A percentile compares a stretch with the other conserved stretches of the same genome.
These are phyloP conservation scores for Drosophila neocordata DNA, from an alignment of 1,140 invertebrate genomes.

Conservation along the genomic window DNA sequence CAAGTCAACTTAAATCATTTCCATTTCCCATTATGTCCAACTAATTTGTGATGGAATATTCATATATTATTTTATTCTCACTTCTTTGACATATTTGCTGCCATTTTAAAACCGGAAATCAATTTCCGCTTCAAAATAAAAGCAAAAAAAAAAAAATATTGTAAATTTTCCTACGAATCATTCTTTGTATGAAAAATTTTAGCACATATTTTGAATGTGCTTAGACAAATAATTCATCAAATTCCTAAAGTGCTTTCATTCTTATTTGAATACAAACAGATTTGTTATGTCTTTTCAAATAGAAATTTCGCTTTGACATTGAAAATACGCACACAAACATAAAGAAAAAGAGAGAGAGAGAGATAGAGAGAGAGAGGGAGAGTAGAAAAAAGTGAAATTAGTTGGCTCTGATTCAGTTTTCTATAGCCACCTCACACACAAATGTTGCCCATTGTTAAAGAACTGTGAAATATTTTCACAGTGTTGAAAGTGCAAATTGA, in stretches of 20 bases:
- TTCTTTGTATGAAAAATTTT: neutral
- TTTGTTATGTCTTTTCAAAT: neutral
- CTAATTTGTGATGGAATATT: too few species aligned
- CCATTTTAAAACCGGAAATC: too few species aligned
- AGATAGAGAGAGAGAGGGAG: neutral
- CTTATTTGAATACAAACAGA: conserved; percentile 1
- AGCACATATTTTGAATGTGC: neutral
- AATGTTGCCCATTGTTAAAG: conserved; percentile 10
- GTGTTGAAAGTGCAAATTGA: conserved; percentile 47
- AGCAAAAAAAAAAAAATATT: neutral
- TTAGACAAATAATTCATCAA: neutral
- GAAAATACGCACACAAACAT: neutral
- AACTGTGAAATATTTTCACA: conserved; percentile 1
- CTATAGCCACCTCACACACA: neutral
- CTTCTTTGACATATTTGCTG: too few species aligned
- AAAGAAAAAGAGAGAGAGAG: neutral
- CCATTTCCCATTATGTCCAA: too few species aligned
- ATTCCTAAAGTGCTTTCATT: neutral
- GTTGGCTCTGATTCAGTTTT: neutral
- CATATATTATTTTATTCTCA: too few species aligned
- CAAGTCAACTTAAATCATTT: too few species aligned
- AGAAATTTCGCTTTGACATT: conserved; percentile 12
- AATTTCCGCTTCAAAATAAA: too few species aligned
- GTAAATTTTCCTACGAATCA: neutral
- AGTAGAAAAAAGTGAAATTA: conserved; percentile 14